These are phyloP conservation scores for Brachystomella parvula DNA, from an alignment of 1,140 invertebrate genomes.

Conservation along the genomic window DNA sequence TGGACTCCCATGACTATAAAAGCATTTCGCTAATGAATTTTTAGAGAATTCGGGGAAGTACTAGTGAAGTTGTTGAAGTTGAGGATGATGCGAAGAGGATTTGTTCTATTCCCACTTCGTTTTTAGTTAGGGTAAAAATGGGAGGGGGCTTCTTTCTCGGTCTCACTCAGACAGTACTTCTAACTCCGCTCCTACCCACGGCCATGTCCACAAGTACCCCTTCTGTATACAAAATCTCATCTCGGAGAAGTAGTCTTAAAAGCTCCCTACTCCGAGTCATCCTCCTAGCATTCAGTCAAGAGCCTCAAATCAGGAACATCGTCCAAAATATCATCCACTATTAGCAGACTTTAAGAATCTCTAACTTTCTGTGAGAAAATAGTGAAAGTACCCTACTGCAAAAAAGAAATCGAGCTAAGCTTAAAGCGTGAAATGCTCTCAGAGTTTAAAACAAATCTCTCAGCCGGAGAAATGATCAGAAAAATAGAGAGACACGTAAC, in stretches of 20 bases:
- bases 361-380: too few species aligned
- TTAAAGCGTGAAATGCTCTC: too few species aligned
- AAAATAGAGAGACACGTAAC: slow-evolving; percentile 9
- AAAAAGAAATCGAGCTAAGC: too few species aligned
- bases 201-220: background rate
- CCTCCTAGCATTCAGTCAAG: background rate
- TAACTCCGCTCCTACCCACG: background rate
- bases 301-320: background rate
- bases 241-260: background rate
- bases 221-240: background rate
- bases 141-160: background rate
- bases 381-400: too few species aligned
- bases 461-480: background rate
- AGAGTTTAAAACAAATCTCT: too few species aligned
- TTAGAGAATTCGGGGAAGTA: too few species aligned
- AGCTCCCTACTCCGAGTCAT: background rate
- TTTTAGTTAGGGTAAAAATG: background rate
- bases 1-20: too few species aligned
- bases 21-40: too few species aligned
- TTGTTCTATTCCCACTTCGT: background rate
- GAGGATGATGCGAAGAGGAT: too few species aligned
- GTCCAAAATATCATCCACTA: too few species aligned
- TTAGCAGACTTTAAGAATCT: too few species aligned
- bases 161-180: background rate
- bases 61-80: too few species aligned